These are phyloP conservation scores for Pyrochroa serraticornis DNA, from an alignment of 2,888 invertebrate species.

Conservation along the genomic window DNA sequence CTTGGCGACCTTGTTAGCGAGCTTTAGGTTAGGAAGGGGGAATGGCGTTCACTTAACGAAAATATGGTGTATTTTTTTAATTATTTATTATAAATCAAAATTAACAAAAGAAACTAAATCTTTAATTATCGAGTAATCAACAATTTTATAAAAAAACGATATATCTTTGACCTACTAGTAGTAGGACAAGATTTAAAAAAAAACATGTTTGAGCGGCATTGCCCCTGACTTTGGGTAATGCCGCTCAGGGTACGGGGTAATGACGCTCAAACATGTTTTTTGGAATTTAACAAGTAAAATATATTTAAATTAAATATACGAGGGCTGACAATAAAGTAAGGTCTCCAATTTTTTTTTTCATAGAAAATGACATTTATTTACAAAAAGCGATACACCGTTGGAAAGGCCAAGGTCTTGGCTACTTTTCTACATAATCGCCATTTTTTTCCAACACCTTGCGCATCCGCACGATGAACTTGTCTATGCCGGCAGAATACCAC, in stretches of 20 bases:
- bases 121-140: constrained; percentile 33
- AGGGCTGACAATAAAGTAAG: no score
- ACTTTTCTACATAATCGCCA: no score
- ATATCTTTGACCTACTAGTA: constrained; percentile 24
- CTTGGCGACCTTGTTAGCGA: no score
- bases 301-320: constrained; percentile 21
- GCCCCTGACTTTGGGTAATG: constrained; percentile 27
- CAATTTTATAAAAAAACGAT: constrained; percentile 26
- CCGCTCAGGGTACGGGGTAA: constrained; percentile 27
- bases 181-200: constrained; percentile 26
- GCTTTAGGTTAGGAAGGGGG: constrained; percentile 3
- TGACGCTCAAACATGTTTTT: constrained; percentile 20
- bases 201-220: constrained; percentile 26
- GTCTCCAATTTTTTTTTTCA: no score
- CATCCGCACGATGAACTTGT: no score
- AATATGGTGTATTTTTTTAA: constrained; percentile 33
- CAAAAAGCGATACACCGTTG: no score
- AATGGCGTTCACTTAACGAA: constrained; percentile 33
- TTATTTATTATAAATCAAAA: constrained; percentile 32
- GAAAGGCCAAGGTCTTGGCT: no score
- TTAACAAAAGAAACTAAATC: constrained; percentile 25
- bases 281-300: constrained; percentile 25
- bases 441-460: no score
- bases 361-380: no score
- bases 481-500: no score